phyloP scores from a whole-genome alignment of 2,888 invertebrate genomes.

The Patella ulyssiponensis region DNA sequence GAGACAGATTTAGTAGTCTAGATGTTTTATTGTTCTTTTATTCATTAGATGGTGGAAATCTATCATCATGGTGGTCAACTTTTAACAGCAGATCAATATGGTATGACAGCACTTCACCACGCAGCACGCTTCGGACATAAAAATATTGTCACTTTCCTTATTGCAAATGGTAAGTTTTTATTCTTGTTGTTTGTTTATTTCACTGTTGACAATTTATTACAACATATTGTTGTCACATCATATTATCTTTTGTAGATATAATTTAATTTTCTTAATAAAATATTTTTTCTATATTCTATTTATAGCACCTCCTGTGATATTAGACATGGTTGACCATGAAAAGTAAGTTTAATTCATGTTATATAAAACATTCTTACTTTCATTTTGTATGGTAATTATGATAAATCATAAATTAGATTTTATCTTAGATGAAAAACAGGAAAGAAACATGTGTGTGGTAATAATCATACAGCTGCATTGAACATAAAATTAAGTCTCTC shows the following conservation, averaged over 20 bases:
- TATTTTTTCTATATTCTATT: constrained; percentile 13
- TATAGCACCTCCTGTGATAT: constrained; percentile 83
- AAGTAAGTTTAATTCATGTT: constrained; percentile 76
- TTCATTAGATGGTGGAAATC: constrained; percentile 83
- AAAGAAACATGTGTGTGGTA: too few relatives aligned
- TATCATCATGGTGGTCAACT: constrained; percentile 80
- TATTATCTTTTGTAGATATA: not conserved
- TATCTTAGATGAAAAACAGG: too few relatives aligned
- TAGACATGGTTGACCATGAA: constrained; percentile 90
- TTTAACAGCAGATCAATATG: constrained; percentile 73
- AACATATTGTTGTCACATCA: not conserved
- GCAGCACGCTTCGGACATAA: constrained; percentile 90
- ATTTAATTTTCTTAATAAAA: constrained; percentile 16
- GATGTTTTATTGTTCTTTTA: not conserved
- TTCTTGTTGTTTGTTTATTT: not conserved
- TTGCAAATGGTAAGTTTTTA: constrained; percentile 77
- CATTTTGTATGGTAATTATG: not conserved
- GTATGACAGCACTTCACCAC: constrained; percentile 92
- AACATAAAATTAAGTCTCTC: too few relatives aligned
- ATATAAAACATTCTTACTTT: not conserved
- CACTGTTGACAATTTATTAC: not conserved
- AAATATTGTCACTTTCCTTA: constrained; percentile 89
- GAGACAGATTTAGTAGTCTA: too few relatives aligned
- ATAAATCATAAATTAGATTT: too few relatives aligned
- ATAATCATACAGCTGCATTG: too few relatives aligned